phyloP scores from a whole-genome alignment of 2,888 invertebrate genomes.

The Drosophila imparisetae region DNA sequence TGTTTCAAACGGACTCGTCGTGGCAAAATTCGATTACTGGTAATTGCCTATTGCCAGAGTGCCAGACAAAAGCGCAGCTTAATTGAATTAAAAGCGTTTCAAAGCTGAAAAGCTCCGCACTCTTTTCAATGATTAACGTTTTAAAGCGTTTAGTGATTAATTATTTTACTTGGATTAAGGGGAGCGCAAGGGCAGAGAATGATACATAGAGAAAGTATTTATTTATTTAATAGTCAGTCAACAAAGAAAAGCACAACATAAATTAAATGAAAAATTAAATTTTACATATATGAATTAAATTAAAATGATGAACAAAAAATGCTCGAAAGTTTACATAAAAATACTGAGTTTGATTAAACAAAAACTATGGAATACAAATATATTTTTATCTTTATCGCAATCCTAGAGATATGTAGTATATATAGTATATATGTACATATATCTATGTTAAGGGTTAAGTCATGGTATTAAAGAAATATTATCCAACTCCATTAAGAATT shows the following conservation, averaged over 20 bases:
- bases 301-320: neutral
- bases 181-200: neutral
- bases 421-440: neutral
- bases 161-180: slow-evolving; percentile 9
- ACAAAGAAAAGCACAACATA: neutral
- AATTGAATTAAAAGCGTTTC: slow-evolving; percentile 72
- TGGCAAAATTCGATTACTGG: slow-evolving; percentile 72
- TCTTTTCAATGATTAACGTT: slow-evolving; percentile 53
- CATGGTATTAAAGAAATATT: neutral
- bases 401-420: fast-evolving
- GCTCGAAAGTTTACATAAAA: neutral
- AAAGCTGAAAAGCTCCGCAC: slow-evolving; percentile 53
- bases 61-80: slow-evolving; percentile 62
- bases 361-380: neutral
- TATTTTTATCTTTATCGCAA: neutral
- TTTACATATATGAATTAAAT: neutral
- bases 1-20: slow-evolving; percentile 69
- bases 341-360: neutral
- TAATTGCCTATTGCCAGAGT: slow-evolving; percentile 68
- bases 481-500: neutral
- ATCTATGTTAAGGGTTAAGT: neutral
- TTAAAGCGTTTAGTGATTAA: slow-evolving; percentile 65
- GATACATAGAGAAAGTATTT: neutral
- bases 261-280: neutral
- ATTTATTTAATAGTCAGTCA: neutral